Base-by-base conservation (phyloP, 1,140 invertebrate genomes). In the Conopomorpha cramerella region DNA sequence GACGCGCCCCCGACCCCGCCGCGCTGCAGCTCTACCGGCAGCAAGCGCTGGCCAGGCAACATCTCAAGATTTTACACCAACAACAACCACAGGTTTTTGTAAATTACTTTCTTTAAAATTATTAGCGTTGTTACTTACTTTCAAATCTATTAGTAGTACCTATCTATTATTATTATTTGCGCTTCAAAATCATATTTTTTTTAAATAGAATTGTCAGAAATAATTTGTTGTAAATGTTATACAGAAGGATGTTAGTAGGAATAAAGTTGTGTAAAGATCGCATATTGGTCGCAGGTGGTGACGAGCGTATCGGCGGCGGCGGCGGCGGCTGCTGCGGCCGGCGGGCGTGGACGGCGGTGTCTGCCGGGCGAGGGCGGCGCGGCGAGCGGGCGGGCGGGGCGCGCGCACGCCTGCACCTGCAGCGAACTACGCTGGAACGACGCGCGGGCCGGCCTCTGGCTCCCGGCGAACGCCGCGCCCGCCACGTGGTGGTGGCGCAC, bases 61-160 rank as follows among this genome's bases (percentile, higher is more conserved):
- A 59, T 25, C 59, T 68, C 30, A 68, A 65, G 38, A 68, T 68
- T 16, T 48, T 68, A 8, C 64, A 65, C 16, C 55, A 60, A 43
- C 25, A 52, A 55, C 60, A 39, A 6, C n/a, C 15, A 16, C 10
- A 15, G 3, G n/a, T 6, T 16, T n/a, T 11, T 2, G 6, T 11
- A n/a, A 0, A 17, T 2, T n/a, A 6, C 1, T 16, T n/a, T n/a
- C 14, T 8, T 32, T 31, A 13, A 30, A 7, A 13, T 15, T 8
- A 30, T 30, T 4, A 14, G 3, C 3, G 13, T 11, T 13, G 13
- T 30, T 3, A n/a, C 13, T 8, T 3, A 28, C 10, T 11, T 8
- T 3, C 3, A 28, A 28, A n/a, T n/a, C n/a, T n/a, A n/a, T n/a
- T n/a, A n/a, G n/a, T n/a, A n/a, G n/a, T n/a, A n/a, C n/a, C n/a